Evolutionary conservation across 2,797 vertebrate species (phyloP).

Genomic region (Moxostoma hubbsi): DNA sequence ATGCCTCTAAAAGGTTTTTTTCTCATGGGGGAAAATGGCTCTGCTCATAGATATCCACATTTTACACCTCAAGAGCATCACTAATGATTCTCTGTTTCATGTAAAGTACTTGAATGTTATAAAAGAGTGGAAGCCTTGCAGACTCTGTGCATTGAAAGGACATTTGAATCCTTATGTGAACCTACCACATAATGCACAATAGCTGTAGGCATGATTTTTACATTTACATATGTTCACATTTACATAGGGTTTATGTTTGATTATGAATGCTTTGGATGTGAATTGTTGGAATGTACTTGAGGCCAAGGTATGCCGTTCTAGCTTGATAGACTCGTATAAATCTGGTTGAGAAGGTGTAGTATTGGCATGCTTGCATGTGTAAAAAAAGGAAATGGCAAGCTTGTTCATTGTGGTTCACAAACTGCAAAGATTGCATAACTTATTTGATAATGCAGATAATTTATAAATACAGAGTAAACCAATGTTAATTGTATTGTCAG

Average conservation of each 20-base stretch:
- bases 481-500: background rate
- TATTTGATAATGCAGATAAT: background rate
- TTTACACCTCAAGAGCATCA: background rate
- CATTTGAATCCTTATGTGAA: background rate
- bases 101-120: background rate
- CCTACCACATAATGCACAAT: background rate
- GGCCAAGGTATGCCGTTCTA: background rate
- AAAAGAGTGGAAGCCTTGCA: constrained; percentile 3
- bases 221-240: background rate
- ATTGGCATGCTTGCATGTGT: background rate
- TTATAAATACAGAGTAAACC: too few relatives aligned
- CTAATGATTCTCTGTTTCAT: constrained; percentile 28
- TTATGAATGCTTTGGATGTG: background rate
- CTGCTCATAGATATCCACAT: background rate
- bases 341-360: background rate
- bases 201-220: background rate
- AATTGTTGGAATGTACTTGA: too few relatives aligned
- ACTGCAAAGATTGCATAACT: background rate
- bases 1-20: background rate
- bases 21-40: background rate
- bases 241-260: background rate
- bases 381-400: background rate
- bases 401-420: background rate
- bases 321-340: background rate
- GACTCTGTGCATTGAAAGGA: background rate